Conservation (phyloP, 2,888 invertebrate species). For the Disparrhopalites patrizii region DNA sequence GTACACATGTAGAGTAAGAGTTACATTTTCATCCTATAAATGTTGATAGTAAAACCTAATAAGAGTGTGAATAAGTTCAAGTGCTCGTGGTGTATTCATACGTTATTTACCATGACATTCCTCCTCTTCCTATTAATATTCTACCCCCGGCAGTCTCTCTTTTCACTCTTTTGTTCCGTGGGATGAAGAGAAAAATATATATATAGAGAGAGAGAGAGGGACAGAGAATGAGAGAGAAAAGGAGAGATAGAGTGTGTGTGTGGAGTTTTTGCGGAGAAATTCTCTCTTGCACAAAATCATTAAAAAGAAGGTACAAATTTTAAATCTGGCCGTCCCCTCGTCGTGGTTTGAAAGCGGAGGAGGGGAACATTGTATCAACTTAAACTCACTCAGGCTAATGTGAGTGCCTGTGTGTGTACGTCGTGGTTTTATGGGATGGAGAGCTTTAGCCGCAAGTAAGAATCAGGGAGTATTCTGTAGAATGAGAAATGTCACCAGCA, state of each 20-base stretch:
- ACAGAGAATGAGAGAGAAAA: not conserved
- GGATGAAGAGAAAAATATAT: too few relatives aligned
- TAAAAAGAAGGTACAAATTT: too few relatives aligned
- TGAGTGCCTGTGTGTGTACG: not conserved
- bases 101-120: not conserved
- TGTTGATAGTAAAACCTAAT: too few relatives aligned
- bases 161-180: not conserved
- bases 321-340: not conserved
- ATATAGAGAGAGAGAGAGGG: too few relatives aligned
- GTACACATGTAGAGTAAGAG: too few relatives aligned
- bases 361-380: not conserved
- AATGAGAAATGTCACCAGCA: slow-evolving; percentile 17
- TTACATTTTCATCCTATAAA: not conserved
- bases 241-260: not conserved
- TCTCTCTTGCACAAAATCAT: not conserved
- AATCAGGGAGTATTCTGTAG: not conserved
- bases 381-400: not conserved
- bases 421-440: not conserved
- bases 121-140: not conserved
- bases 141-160: not conserved
- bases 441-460: not conserved
- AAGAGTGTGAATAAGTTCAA: too few relatives aligned
- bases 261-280: not conserved
- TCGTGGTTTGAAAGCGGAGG: not conserved
- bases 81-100: not conserved